Evolutionary conservation across 35 echinoderm and acorn worm genomes (phyloP), one percentile per base, ranked within the genome.

Genomic region (Acanthaster planci): DNA sequence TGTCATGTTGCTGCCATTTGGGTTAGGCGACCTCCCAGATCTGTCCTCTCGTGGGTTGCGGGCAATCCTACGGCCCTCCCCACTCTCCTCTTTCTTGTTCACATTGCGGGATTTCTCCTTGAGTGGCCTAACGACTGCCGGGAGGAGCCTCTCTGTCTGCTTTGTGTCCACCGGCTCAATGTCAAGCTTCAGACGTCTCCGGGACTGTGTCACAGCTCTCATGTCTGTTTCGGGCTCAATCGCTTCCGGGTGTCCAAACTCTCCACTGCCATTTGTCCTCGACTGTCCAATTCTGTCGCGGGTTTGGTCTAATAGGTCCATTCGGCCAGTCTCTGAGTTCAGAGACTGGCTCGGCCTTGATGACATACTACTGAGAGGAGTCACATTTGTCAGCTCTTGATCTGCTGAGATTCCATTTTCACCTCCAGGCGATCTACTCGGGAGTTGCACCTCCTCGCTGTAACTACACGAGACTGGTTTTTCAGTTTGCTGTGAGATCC

Each of bases 21-120:
- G 29, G 38, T 40, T 38, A 1, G 44, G 77, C 31, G 23, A 40
- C 77, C 38, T 79, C 38, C 77, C 36, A 21, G 29, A 37, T 8
- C 21, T 7, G 0, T 79, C 77, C 77, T 79, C 44, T 60, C 82
- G 44, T 6, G 82, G 59, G 82, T 79, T 91, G 30, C 84, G 82
- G 78, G 77, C 57, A 19, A 34, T 72, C 64, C 76, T 55, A 39
- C 53, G n/a, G 22, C 57, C 42, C 39, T 88, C 91, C 36, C 91
- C 91, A 18, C 86, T 82, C 53, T 93, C 91, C 37, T 93, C 86
- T 47, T 77, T 80, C 76, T 93, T 93, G 26, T 87, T 93, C 2
- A 54, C 34, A 56, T 64, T 76, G 59, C 88, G 80, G 29, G 86
- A 79, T 52, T 93, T 93, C 53, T 93, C 91, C 72, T 93, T 93